Conservation (phyloP, 2,113 vertebrate species). For the Larimichthys crocea region DNA sequence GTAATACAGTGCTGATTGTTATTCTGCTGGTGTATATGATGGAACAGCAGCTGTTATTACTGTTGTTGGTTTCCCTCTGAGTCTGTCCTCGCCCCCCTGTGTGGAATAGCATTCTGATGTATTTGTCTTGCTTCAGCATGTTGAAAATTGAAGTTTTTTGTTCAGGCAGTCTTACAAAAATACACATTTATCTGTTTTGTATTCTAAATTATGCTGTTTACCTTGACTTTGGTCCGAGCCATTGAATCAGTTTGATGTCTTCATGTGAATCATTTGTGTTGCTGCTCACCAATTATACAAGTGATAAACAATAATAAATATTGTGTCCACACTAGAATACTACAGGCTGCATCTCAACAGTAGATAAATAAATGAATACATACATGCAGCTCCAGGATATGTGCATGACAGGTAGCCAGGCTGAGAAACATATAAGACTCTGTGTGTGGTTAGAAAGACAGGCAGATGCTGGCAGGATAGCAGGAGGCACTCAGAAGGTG, state of each 20-base stretch:
- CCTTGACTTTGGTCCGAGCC: not conserved
- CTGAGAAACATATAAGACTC: constrained; percentile 11
- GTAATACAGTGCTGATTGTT: constrained; percentile 67
- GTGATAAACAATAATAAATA: not conserved
- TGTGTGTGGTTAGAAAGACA: not conserved
- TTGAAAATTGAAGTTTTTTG: constrained; percentile 1
- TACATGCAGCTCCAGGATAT: constrained; percentile 10
- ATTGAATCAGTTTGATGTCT: not conserved
- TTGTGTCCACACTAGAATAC: not conserved
- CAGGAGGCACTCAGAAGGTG: constrained; percentile 2
- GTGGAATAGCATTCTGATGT: constrained; percentile 4
- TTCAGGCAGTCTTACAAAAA: constrained; percentile 8
- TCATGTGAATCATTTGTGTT: not conserved
- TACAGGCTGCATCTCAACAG: not conserved
- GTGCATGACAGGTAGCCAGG: not conserved
- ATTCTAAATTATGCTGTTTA: not conserved
- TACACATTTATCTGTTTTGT: not conserved
- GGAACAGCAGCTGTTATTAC: constrained; percentile 74
- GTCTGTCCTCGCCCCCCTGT: constrained; percentile 21
- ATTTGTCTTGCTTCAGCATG: constrained; percentile 15
- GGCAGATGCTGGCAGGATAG: constrained; percentile 5
- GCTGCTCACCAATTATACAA: not conserved
- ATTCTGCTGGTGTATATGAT: constrained; percentile 66
- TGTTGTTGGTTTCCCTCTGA: constrained; percentile 38
- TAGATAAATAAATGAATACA: constrained; percentile 32